phyloP scores from a whole-genome alignment of 2,888 invertebrate species.

The Dastarcus helophoroides region DNA sequence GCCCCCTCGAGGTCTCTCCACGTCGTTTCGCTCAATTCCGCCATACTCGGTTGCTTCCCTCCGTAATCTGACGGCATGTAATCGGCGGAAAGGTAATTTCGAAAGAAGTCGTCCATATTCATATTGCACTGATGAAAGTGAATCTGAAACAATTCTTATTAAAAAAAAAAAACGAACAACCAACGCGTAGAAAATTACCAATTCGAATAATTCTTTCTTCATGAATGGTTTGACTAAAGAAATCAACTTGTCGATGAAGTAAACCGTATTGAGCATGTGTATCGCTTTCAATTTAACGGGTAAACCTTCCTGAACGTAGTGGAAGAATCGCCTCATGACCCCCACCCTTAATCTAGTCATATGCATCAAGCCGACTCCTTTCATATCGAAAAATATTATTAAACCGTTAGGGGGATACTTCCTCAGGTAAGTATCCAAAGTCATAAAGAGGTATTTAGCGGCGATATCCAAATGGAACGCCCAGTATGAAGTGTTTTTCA shows the following conservation, averaged over 20 bases:
- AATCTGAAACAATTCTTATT: conserved; percentile 50
- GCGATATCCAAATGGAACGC: conserved; percentile 2
- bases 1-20: conserved; percentile 7
- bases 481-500: conserved; percentile 9
- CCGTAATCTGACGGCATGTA: conserved; percentile 51
- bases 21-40: conserved; percentile 16
- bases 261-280: conserved; percentile 50
- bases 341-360: conserved; percentile 20
- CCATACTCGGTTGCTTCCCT: conserved; percentile 40
- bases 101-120: conserved; percentile 44
- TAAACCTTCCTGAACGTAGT: conserved; percentile 56
- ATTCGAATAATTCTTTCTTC: conserved; percentile 35
- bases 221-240: conserved; percentile 38
- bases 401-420: conserved; percentile 13
- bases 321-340: conserved; percentile 49
- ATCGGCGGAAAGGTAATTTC: conserved; percentile 43
- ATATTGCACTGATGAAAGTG: conserved; percentile 48
- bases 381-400: conserved; percentile 16
- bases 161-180: conserved; percentile 39
- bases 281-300: conserved; percentile 54
- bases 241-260: conserved; percentile 40
- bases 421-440: conserved; percentile 4
- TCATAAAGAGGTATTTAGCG: conserved; percentile 3
- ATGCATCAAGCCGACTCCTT: conserved; percentile 24
- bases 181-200: conserved; percentile 21